These are phyloP conservation scores for Scartelaos histophorus DNA, from an alignment of 2,113 vertebrate genomes.

Conservation along the genomic window DNA sequence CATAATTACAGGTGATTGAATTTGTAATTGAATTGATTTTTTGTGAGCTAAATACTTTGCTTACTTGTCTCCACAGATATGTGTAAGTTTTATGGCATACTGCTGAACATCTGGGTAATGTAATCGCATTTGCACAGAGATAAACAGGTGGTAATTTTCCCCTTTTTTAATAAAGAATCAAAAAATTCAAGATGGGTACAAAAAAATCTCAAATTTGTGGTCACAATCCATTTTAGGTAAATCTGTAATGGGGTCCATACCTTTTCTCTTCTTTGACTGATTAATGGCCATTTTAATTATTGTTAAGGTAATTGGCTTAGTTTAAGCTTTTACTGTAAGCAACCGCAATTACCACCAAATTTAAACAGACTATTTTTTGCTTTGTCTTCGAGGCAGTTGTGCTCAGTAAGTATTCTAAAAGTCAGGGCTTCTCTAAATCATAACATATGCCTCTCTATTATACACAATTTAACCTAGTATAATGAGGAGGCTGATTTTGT, in stretches of 20 bases:
- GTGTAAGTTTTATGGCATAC: too few species aligned
- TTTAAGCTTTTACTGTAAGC: neutral
- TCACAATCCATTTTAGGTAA: neutral
- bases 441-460: neutral
- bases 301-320: neutral
- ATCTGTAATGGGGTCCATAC: neutral
- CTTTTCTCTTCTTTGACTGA: neutral
- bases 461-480: constrained; percentile 2
- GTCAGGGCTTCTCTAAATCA: neutral
- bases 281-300: neutral
- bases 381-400: neutral
- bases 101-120: too few species aligned
- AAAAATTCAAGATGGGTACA: too few species aligned
- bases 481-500: constrained; percentile 9
- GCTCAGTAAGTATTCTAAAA: neutral
- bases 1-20: too few species aligned
- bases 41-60: too few species aligned
- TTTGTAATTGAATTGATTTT: too few species aligned
- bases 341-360: neutral
- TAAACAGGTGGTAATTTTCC: too few species aligned
- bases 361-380: neutral
- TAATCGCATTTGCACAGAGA: too few species aligned
- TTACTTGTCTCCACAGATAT: too few species aligned
- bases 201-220: neutral
- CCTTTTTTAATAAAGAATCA: too few species aligned